Conservation (phyloP, 2,888 invertebrate genomes). For the Volucella inflata region DNA sequence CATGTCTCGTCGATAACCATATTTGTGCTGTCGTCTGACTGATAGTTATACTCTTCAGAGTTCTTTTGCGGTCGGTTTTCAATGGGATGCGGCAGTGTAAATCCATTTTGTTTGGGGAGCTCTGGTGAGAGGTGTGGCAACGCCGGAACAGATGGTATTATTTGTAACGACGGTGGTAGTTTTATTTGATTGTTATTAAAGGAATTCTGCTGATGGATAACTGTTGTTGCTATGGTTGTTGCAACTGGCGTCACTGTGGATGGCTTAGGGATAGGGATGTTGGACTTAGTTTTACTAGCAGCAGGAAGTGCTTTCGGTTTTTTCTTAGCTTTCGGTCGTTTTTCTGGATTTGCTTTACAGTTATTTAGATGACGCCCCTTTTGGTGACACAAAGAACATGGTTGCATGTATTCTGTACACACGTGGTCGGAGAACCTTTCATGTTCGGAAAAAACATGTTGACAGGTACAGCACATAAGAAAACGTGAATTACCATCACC, state of each 20-base stretch:
- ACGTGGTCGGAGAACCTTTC: slow-evolving; percentile 91
- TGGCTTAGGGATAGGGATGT: slow-evolving; percentile 5
- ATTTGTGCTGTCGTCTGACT: slow-evolving; percentile 78
- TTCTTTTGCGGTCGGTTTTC: slow-evolving; percentile 8
- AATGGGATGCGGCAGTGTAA: slow-evolving; percentile 14
- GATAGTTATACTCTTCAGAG: slow-evolving; percentile 40
- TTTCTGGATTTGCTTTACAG: slow-evolving; percentile 80
- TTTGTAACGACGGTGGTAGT: slow-evolving; percentile 19
- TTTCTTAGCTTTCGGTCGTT: slow-evolving; percentile 77
- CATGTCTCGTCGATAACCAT: slow-evolving; percentile 78
- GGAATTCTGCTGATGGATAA: no score
- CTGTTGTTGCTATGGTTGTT: not conserved
- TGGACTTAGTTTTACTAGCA: slow-evolving; percentile 22
- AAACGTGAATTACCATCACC: slow-evolving; percentile 85
- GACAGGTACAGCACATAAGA: slow-evolving; percentile 92
- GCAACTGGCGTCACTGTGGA: slow-evolving; percentile 3
- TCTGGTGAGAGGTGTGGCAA: slow-evolving; percentile 3
- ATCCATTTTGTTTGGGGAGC: slow-evolving; percentile 63
- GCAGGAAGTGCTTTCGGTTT: slow-evolving; percentile 68
- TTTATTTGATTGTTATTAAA: slow-evolving; percentile 23
- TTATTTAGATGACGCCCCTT: slow-evolving; percentile 82
- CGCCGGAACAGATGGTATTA: not conserved
- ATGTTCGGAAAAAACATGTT: slow-evolving; percentile 90
- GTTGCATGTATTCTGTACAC: slow-evolving; percentile 84
- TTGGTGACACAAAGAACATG: slow-evolving; percentile 82